Conservation (phyloP, 2,888 invertebrate species). For the Chirona hameri region DNA sequence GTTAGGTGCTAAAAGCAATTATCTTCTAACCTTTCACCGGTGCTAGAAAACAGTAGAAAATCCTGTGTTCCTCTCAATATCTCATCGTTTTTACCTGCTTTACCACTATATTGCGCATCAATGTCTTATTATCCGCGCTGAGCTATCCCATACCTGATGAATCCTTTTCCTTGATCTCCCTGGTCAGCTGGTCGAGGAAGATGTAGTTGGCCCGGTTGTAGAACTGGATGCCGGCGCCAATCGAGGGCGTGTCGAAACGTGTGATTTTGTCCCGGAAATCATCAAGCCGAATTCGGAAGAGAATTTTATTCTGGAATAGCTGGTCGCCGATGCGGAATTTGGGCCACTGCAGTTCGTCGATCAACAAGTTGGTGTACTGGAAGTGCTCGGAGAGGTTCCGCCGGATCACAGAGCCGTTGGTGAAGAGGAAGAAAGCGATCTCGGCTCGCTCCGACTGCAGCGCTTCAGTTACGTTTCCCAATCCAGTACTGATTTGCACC, state of each 20-base stretch:
- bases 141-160: not conserved
- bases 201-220: slow-evolving; percentile 45
- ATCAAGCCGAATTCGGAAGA: slow-evolving; percentile 37
- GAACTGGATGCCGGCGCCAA: slow-evolving; percentile 43
- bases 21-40: no score
- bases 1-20: no score
- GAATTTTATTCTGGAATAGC: slow-evolving; percentile 37
- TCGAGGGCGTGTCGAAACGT: slow-evolving; percentile 37
- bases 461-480: slow-evolving; percentile 38
- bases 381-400: slow-evolving; percentile 46
- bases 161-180: slow-evolving; percentile 38
- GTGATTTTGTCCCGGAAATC: slow-evolving; percentile 38
- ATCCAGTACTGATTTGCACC: slow-evolving; percentile 38
- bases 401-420: slow-evolving; percentile 40
- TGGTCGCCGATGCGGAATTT: slow-evolving; percentile 35
- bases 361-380: slow-evolving; percentile 46
- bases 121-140: no score
- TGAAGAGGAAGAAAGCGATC: slow-evolving; percentile 45
- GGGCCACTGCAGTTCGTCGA: slow-evolving; percentile 43
- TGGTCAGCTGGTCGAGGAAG: slow-evolving; percentile 44
- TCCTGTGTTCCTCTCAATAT: no score
- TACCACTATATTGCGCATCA: no score
- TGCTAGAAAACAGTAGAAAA: no score
- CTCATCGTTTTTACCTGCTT: no score
- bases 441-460: slow-evolving; percentile 53